Evolutionary conservation across 2,888 invertebrate genomes (phyloP), one percentile per base, ranked within the genome.

Genomic region (Drosophila merina): DNA sequence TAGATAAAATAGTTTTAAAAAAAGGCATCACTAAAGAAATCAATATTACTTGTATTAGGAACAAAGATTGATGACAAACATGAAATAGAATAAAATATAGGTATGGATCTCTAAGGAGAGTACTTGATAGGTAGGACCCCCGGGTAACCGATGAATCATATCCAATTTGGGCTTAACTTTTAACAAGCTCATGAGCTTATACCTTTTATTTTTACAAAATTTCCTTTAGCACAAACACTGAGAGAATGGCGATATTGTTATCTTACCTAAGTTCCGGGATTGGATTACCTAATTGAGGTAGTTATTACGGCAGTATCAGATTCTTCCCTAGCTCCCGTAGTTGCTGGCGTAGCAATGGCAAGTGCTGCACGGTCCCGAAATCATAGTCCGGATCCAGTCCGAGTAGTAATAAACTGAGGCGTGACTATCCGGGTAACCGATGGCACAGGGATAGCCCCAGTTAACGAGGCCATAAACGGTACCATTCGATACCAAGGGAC

Each of bases 361-460:
- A 0, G 26, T 14, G 47, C 72, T 63, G 67, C 89, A 89, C 14
- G 44, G 59, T 0, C 52, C 50, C 1, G 64, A 68, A 30, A 57
- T 76, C 2, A 55, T 72, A 9, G 72, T 74, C 0, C 72, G 44
- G 14, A 91, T 90, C 89, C 90, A 91, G 36, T 91, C 91, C 2
- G 28, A 49, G 62, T 88, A 87, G 38, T 58, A 89, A 6, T 67
- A 64, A 0, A 87, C 64, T 30, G 63, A 79, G 3, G 91, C 89
- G 75, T 84, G 86, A 25, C 78, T 89, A 59, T 91, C 91, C 0
- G 91, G 91, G 38, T 68, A 66, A 5, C 91, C 90, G 0, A 68
- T 0, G 2, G 89, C 91, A 54, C 91, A 91, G 0, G 91, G 91
- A 20, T 73, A 45, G 2, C 91, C 91, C 89, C 89, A 91, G 57